Conservation (phyloP, 2,113 vertebrate genomes). For the Tragelaphus imberbis region DNA sequence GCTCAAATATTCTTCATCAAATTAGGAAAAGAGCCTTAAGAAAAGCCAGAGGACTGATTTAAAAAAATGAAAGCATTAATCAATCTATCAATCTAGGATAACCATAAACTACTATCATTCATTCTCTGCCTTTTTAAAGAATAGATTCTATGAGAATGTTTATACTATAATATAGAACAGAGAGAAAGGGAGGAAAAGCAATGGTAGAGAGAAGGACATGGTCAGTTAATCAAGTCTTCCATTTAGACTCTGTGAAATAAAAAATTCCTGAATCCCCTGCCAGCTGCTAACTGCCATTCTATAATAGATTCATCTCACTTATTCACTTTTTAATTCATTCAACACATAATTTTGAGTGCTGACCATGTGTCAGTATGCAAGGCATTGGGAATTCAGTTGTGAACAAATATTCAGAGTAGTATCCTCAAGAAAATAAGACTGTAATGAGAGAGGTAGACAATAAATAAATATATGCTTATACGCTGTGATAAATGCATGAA, state of each 20-base stretch:
- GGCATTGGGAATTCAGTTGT: neutral
- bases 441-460: neutral
- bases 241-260: neutral
- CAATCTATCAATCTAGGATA: neutral
- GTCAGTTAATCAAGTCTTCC: neutral
- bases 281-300: neutral
- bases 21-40: neutral
- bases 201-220: neutral
- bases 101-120: neutral
- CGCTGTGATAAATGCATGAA: neutral
- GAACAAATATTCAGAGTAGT: neutral
- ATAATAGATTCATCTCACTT: neutral
- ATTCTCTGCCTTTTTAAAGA: neutral
- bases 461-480: neutral
- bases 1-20: neutral
- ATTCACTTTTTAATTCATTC: neutral
- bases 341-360: neutral
- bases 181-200: neutral
- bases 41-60: neutral
- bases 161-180: neutral
- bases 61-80: neutral
- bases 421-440: neutral
- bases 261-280: neutral
- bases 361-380: neutral
- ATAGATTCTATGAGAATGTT: neutral